Conservation (phyloP, 2,888 invertebrate genomes). For the Amphipoea lucens region DNA sequence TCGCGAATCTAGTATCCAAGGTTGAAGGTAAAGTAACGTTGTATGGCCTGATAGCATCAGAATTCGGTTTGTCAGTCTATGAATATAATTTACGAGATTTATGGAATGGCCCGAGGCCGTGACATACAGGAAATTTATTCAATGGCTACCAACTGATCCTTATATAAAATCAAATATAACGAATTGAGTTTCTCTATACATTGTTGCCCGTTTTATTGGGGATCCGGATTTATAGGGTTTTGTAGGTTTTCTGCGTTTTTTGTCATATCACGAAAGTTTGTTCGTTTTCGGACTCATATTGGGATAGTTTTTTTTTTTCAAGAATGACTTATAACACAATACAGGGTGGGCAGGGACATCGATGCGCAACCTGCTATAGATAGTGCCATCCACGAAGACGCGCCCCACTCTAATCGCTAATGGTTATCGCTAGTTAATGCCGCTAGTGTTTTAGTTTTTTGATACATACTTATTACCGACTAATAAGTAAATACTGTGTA, state of each 20-base stretch:
- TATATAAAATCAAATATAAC: slow-evolving; percentile 63
- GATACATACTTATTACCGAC: too few species aligned
- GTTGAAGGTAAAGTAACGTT: slow-evolving; percentile 42
- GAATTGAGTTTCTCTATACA: slow-evolving; percentile 60
- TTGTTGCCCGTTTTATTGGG: slow-evolving; percentile 60
- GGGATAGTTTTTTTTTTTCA: slow-evolving; percentile 9
- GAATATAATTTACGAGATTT: slow-evolving; percentile 68
- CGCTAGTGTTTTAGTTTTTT: too few species aligned
- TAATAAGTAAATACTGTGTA: too few species aligned
- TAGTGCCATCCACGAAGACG: too few species aligned
- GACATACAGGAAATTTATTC: slow-evolving; percentile 68
- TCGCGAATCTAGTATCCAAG: slow-evolving; percentile 60
- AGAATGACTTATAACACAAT: not conserved
- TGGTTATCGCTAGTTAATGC: too few species aligned
- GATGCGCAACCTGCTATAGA: not conserved
- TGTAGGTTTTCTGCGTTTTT: slow-evolving; percentile 26
- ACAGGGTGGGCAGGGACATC: not conserved
- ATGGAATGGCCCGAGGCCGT: slow-evolving; percentile 42
- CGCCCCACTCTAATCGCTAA: too few species aligned
- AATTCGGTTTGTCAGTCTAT: slow-evolving; percentile 58
- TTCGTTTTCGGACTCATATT: slow-evolving; percentile 7
- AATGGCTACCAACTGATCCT: slow-evolving; percentile 62
- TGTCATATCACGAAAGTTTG: slow-evolving; percentile 11
- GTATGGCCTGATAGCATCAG: slow-evolving; percentile 57
- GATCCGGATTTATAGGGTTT: slow-evolving; percentile 55